Base-by-base conservation (phyloP, 1,140 invertebrate genomes). In the Drosophila ogumai region DNA sequence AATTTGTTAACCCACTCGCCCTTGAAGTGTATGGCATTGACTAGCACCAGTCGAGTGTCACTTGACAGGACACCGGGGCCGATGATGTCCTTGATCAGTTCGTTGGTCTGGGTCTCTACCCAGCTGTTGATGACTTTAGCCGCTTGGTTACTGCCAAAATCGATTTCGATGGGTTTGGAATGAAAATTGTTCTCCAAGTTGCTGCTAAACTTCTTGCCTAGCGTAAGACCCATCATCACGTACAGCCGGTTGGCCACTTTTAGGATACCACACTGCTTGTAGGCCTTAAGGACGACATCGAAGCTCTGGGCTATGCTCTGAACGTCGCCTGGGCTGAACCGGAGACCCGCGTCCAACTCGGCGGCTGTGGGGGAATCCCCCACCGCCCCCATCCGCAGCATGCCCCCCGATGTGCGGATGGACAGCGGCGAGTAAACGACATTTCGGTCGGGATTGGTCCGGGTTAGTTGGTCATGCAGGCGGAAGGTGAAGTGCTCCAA, bases 11-110 rank as follows among this genome's bases (percentile, higher is more conserved):
- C 38, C 94, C 94, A 94, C n/a, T 65, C 55, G 12, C 93, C 96
- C 93, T 97, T 97, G 91, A 98, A 98, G 90, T 98, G 97, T 55
- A 98, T 94, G 9, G 96, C 97, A 93, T 98, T 98, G 9, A 97
- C 93, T 0, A 98, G 93, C 4, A 98, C 94, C 8, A 97, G 69
- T 63, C 92, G 94, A 79, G 94, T 95, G 25, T 3, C 76, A 28
- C 25, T 49, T 63, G 93, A 79, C 1, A 96, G 91, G 64, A 90
- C 92, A 77, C 92, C 94, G 74, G 92, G 59, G 22, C 92, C 79
- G n/a, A 97, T 92, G 10, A 97, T 82, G 82, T 96, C 91, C 75
- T 94, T 94, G 57, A 97, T 96, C 87, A 95, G 95, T 15, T 95
- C 91, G 56, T 96, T 94, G 1, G 97, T 98, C 86, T 95, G 93